These are phyloP conservation scores for Amphiprion clarkii DNA, from an alignment of 2,797 vertebrate species.

Conservation along the genomic window DNA sequence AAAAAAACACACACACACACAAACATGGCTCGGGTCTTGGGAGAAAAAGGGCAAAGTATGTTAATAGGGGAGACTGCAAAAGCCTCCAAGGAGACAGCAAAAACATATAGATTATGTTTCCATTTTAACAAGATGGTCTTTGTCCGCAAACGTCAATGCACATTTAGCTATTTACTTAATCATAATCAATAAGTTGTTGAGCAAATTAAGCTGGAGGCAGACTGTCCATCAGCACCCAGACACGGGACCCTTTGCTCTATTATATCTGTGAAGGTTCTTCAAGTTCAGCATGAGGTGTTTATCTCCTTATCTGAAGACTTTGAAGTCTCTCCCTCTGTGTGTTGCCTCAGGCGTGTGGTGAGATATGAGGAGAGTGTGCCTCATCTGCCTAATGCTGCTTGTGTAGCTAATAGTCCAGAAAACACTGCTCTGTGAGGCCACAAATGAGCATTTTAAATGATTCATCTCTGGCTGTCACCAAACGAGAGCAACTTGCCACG, in stretches of 20 bases:
- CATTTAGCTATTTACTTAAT: slow-evolving; percentile 24
- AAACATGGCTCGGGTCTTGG: slow-evolving; percentile 36
- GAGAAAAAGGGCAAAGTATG: slow-evolving; percentile 47
- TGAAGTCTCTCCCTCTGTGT: slow-evolving; percentile 73
- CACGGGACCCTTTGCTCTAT: slow-evolving; percentile 44
- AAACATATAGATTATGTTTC: slow-evolving; percentile 28
- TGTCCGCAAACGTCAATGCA: slow-evolving; percentile 14
- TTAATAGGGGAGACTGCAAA: slow-evolving; percentile 35
- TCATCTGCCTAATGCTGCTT: slow-evolving; percentile 85
- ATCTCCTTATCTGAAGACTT: slow-evolving; percentile 72
- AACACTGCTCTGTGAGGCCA: slow-evolving; percentile 74
- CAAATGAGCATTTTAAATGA: slow-evolving; percentile 75
- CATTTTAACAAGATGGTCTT: slow-evolving; percentile 27
- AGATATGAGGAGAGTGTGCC: slow-evolving; percentile 76
- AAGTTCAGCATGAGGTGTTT: slow-evolving; percentile 70
- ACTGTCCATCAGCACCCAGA: slow-evolving; percentile 36
- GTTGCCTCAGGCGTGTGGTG: slow-evolving; percentile 70
- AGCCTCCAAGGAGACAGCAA: slow-evolving; percentile 32
- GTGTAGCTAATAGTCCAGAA: slow-evolving; percentile 85
- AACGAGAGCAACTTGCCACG: slow-evolving; percentile 55
- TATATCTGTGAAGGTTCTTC: slow-evolving; percentile 69
- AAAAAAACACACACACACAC: slow-evolving; percentile 35
- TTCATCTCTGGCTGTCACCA: slow-evolving; percentile 77
- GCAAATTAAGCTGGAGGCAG: slow-evolving; percentile 42
- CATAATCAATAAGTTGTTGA: slow-evolving; percentile 38